Evolutionary conservation across 2,113 vertebrate species (phyloP).

Genomic region (Elanus axillaris): DNA sequence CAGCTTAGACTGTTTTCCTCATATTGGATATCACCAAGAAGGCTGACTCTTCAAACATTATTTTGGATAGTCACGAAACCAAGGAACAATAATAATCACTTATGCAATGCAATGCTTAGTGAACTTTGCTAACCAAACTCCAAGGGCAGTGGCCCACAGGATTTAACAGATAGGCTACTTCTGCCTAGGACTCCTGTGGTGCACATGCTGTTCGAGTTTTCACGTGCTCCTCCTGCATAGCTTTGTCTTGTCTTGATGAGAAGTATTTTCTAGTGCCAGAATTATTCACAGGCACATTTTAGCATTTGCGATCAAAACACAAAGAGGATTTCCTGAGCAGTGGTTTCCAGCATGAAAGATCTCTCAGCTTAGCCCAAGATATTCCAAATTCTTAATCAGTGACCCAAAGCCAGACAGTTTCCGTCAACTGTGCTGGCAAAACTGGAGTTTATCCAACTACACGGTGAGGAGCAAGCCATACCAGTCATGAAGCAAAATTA

Average conservation of each 20-base stretch:
- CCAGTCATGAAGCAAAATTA: background rate
- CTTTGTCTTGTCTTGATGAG: background rate
- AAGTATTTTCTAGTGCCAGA: background rate
- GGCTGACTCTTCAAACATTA: background rate
- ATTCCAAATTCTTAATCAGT: background rate
- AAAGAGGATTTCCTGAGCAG: background rate
- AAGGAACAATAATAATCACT: background rate
- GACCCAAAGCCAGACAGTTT: background rate
- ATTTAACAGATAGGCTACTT: background rate
- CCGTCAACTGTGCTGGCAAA: background rate
- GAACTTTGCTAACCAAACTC: background rate
- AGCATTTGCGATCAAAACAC: background rate
- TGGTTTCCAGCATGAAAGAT: background rate
- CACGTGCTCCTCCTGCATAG: rapidly evolving
- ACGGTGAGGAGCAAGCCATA: background rate
- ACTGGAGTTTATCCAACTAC: background rate
- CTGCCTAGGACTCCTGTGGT: rapidly evolving
- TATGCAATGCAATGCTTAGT: background rate
- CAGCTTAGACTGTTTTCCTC: background rate
- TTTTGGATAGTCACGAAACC: background rate
- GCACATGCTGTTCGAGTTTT: rapidly evolving
- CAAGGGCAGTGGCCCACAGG: background rate
- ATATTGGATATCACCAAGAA: background rate
- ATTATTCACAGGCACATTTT: background rate
- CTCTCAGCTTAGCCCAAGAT: background rate